phyloP scores from a whole-genome alignment of 1,140 invertebrate genomes.

The Nasonia longicornis region DNA sequence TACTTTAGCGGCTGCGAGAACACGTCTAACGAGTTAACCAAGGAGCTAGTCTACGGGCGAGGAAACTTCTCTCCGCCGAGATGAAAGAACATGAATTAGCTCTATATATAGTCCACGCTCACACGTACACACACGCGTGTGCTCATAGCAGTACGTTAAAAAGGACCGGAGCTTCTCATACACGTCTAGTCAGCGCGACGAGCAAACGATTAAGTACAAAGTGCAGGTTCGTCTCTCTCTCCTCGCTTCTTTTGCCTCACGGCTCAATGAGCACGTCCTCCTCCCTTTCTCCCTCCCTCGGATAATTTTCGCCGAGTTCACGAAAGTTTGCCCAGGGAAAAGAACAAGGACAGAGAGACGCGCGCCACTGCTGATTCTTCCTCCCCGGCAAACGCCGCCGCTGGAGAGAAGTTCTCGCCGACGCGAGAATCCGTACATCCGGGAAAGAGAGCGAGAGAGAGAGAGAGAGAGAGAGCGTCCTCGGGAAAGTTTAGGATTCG shows the following conservation, averaged over 20 bases:
- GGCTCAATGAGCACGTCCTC: slow-evolving; percentile 37
- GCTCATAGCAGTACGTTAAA: not conserved
- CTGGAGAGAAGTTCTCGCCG: slow-evolving; percentile 14
- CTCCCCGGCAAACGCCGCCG: not conserved
- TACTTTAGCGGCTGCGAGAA: not conserved
- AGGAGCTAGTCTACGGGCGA: not conserved
- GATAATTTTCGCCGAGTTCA: slow-evolving; percentile 43
- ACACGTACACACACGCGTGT: not conserved
- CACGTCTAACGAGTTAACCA: not conserved
- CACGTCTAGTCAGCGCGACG: not conserved
- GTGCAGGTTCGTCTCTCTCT: slow-evolving; percentile 12
- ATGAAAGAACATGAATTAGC: not conserved
- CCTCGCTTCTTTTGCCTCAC: slow-evolving; percentile 16
- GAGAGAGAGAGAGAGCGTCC: not conserved
- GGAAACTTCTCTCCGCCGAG: not conserved
- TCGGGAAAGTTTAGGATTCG: slow-evolving; percentile 34
- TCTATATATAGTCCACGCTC: not conserved
- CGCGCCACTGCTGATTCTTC: slow-evolving; percentile 19
- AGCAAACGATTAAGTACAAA: slow-evolving; percentile 33
- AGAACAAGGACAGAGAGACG: slow-evolving; percentile 15
- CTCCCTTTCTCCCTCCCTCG: not conserved
- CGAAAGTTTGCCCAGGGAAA: slow-evolving; percentile 31
- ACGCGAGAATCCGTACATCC: slow-evolving; percentile 41
- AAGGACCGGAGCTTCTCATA: not conserved
- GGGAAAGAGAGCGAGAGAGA: not conserved